phyloP scores from a whole-genome alignment of 2,797 vertebrate genomes.

The Lithobates sylvaticus region DNA sequence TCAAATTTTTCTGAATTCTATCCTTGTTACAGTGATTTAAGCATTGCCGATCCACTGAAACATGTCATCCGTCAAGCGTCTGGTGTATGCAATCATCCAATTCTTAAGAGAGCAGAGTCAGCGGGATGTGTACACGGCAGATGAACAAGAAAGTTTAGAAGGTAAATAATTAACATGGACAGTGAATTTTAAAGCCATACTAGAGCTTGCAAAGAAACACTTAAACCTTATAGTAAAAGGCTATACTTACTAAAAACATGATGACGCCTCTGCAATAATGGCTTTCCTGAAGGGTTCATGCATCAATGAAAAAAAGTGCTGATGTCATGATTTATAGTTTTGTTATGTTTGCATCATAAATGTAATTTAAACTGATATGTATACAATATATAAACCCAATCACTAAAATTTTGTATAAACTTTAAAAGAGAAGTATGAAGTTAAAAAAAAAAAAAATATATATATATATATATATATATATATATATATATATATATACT shows the following conservation, averaged over 20 bases:
- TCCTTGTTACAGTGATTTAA: slow-evolving; percentile 67
- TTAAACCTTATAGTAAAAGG: not conserved
- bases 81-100: slow-evolving; percentile 95
- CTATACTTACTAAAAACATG: not conserved
- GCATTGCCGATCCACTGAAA: slow-evolving; percentile 67
- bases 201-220: not conserved
- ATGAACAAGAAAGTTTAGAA: slow-evolving; percentile 98
- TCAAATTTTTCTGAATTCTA: slow-evolving; percentile 20
- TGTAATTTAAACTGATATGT: too few relatives aligned
- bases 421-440: too few relatives aligned
- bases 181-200: slow-evolving; percentile 3
- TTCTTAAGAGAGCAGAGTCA: slow-evolving; percentile 96
- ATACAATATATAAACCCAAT: too few relatives aligned
- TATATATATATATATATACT: too few relatives aligned
- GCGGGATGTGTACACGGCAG: slow-evolving; percentile 88
- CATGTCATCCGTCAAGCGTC: slow-evolving; percentile 93
- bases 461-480: too few relatives aligned
- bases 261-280: slow-evolving; percentile 5
- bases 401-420: too few relatives aligned
- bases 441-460: too few relatives aligned
- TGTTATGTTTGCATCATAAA: too few relatives aligned
- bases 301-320: not conserved
- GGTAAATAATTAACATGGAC: slow-evolving; percentile 74
- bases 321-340: too few relatives aligned
- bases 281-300: slow-evolving; percentile 41